Evolutionary conservation across 1,140 invertebrate species (phyloP), one percentile per base, ranked within the genome.

Genomic region (Drosophila seguyi): DNA sequence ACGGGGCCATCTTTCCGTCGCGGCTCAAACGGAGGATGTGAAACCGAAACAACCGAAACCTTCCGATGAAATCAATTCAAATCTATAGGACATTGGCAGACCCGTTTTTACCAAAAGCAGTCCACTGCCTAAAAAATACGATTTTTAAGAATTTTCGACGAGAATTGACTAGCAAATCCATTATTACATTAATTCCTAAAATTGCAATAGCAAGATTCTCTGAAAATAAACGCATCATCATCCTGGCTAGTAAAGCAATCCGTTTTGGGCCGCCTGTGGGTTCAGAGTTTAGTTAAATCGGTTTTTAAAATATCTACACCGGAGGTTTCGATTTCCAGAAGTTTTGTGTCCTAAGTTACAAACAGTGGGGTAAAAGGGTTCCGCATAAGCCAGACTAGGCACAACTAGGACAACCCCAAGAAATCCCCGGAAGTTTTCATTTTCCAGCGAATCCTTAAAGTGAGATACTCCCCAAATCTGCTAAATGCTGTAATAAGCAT

Each of bases 261-360:
- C 60, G 31, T 53, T 44, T 18, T 61, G 39, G 38, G 22, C 42
- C 31, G 22, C n/a, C 48, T 14, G 0, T 48, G 31, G 38, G 85
- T 62, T 74, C 84, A 59, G 8, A 84, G 85, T 85, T 90, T 78
- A 90, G 85, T 90, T 90, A 90, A 90, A 90, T 90, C 81, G 81
- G 69, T 69, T 85, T 86, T 81, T 66, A 90, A 90, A 90, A 65
- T 85, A 60, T 60, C 45, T 39, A 10, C 25, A 18, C 36, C 13
- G 22, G 2, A 62, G 62, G 48, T 71, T 75, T 38, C 22, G 65
- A 60, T 85, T 74, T 66, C 44, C 65, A 55, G 44, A 65, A 50
- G 62, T 73, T 82, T 45, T 36, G 22, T 18, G 25, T 65, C 58
- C 31, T 34, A 22, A 29, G 42, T 52, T 68, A 63, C 60, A 20